A percentile compares a stretch with the other conserved stretches of the same genome.
Conservation (phyloP, 2,888 invertebrate genomes). For the Sinohyriopsis cumingii region DNA sequence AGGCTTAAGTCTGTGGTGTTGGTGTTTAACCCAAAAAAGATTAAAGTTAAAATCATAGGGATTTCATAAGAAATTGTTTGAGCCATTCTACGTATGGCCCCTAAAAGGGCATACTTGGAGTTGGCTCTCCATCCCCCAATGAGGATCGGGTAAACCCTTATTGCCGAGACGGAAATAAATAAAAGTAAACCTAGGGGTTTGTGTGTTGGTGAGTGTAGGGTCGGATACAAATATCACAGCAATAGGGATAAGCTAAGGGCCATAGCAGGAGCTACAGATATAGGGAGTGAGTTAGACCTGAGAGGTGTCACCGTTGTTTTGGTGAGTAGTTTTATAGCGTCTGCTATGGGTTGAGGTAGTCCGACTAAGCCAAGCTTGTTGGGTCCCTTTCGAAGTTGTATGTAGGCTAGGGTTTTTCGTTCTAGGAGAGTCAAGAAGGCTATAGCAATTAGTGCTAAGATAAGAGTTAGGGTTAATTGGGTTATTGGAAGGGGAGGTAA, state of each 20-base stretch:
- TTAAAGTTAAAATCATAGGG: constrained; percentile 79
- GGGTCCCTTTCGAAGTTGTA: constrained; percentile 83
- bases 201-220: too few species aligned
- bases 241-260: too few species aligned
- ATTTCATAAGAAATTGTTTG: constrained; percentile 87
- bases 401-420: constrained; percentile 80
- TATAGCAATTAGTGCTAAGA: constrained; percentile 77
- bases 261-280: too few species aligned
- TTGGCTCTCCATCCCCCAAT: too few species aligned
- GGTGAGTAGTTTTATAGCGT: constrained; percentile 82
- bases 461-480: too few species aligned
- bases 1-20: too few species aligned
- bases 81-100: constrained; percentile 80
- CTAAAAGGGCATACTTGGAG: constrained; percentile 81
- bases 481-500: too few species aligned
- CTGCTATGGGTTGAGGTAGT: constrained; percentile 81
- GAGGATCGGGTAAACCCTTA: too few species aligned
- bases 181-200: too few species aligned
- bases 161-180: too few species aligned
- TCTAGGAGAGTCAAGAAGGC: constrained; percentile 84
- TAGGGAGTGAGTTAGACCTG: constrained; percentile 81
- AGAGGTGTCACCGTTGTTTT: constrained; percentile 75
- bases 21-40: constrained; percentile 77
- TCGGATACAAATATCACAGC: too few species aligned
- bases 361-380: constrained; percentile 81